Conservation (phyloP, 2,113 vertebrate species). For the Bothrops jararaca region DNA sequence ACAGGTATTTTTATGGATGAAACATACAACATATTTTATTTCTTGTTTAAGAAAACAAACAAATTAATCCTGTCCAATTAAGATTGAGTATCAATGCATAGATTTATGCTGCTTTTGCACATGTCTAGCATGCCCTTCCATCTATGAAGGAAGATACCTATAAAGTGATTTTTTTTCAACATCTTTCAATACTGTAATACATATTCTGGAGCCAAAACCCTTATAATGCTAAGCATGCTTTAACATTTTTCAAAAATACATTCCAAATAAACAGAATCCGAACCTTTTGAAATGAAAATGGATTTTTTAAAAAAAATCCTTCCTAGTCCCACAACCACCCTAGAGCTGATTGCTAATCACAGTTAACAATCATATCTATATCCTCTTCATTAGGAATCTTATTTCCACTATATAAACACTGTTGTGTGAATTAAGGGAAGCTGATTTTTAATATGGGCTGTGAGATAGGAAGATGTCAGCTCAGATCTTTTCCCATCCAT, state of each 20-base stretch:
- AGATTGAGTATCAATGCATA: not conserved
- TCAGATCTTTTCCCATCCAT: not conserved
- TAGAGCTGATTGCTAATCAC: conserved; percentile 35
- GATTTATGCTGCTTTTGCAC: not conserved
- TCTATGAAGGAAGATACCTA: not conserved
- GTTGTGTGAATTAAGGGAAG: not conserved
- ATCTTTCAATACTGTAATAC: too few relatives aligned
- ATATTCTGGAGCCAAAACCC: not conserved
- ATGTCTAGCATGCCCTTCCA: not conserved
- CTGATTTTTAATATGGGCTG: not conserved
- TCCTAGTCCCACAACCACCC: conserved; percentile 21
- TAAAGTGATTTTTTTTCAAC: not conserved
- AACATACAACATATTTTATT: not conserved
- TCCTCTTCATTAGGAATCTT: not conserved
- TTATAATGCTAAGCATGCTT: conserved; percentile 12
- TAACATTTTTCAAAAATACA: conserved; percentile 33
- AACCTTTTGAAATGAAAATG: conserved; percentile 44
- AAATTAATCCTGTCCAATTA: not conserved
- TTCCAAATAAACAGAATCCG: conserved; percentile 15
- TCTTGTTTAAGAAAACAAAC: not conserved
- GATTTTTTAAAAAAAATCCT: not conserved
- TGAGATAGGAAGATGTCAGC: not conserved
- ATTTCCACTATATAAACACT: conserved; percentile 1
- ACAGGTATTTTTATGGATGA: not conserved
- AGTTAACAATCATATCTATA: conserved; percentile 23